A percentile compares a stretch with the other conserved stretches of the same genome.
These are phyloP conservation scores for Pseudomugil tenellus DNA, from an alignment of 2,797 vertebrate species.

Conservation along the genomic window DNA sequence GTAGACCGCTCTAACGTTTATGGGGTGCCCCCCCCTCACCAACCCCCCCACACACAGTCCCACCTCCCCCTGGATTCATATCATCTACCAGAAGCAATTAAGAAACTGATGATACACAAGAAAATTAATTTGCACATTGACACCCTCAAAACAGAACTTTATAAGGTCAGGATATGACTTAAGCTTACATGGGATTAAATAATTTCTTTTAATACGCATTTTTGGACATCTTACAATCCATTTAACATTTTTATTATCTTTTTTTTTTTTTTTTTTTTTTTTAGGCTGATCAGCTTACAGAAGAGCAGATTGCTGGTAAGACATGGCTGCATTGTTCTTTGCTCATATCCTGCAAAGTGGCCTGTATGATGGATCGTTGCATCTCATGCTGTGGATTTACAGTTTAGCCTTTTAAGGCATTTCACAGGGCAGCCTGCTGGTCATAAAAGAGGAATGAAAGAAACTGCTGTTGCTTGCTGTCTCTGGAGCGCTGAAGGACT, in stretches of 20 bases:
- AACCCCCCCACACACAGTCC: too few relatives aligned
- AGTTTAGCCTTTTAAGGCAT: conserved; percentile 84
- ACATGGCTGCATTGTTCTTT: conserved; percentile 60
- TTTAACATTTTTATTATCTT: conserved; percentile 38
- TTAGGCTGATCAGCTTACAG: conserved; percentile 99
- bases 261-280: conserved; percentile 56
- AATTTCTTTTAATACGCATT: too few relatives aligned
- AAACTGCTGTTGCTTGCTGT: conserved; percentile 62
- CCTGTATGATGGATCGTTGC: conserved; percentile 68
- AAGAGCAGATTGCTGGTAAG: conserved; percentile 99
- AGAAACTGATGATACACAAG: too few relatives aligned
- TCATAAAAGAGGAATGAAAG: conserved; percentile 79
- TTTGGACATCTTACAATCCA: not conserved
- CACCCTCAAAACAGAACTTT: too few relatives aligned
- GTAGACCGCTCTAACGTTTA: not conserved
- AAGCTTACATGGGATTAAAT: too few relatives aligned
- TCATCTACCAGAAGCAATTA: too few relatives aligned
- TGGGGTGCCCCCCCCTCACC: not conserved
- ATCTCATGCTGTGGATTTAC: conserved; percentile 77
- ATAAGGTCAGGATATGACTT: too few relatives aligned
- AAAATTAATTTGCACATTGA: too few relatives aligned
- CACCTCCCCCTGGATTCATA: too few relatives aligned
- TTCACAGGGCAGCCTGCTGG: conserved; percentile 59
- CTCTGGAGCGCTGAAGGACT: conserved; percentile 57
- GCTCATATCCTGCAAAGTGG: conserved; percentile 56